These are phyloP conservation scores for Mnemiopsis leidyi DNA, from an alignment of 37 sponge, comb jelly and placozoan species.

Conservation along the genomic window DNA sequence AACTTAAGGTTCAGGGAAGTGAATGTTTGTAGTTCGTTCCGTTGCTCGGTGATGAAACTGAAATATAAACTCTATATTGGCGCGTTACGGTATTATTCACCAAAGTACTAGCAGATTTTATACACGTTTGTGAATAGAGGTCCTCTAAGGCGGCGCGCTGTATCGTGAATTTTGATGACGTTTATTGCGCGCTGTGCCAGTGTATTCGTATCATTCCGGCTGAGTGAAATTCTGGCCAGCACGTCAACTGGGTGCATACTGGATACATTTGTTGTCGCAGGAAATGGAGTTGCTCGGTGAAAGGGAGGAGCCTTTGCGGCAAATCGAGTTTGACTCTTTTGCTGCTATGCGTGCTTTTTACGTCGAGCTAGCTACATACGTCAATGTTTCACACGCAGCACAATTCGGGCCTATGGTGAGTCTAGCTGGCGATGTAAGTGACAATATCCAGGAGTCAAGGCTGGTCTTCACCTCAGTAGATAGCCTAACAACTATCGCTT, in stretches of 20 bases:
- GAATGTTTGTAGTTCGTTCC: too few relatives aligned
- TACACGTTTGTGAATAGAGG: background rate
- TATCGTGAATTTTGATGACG: slow-evolving; percentile 2
- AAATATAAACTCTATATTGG: too few relatives aligned
- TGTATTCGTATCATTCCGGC: background rate
- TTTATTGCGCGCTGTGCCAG: background rate
- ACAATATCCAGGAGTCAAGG: background rate
- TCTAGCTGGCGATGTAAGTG: too few relatives aligned
- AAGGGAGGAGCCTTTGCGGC: background rate
- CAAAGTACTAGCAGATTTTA: slow-evolving; percentile 7
- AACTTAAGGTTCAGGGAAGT: too few relatives aligned
- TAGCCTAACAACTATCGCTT: too few relatives aligned
- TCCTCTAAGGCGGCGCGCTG: background rate
- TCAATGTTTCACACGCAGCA: slow-evolving; percentile 7
- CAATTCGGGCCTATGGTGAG: background rate
- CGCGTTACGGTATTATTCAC: background rate
- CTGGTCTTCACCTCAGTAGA: background rate
- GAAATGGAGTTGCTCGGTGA: slow-evolving; percentile 59
- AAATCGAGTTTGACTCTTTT: background rate
- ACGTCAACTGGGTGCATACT: too few relatives aligned
- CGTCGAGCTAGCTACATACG: slow-evolving; percentile 42
- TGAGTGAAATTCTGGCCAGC: too few relatives aligned
- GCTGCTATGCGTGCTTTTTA: slow-evolving; percentile 59
- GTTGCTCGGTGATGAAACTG: too few relatives aligned
- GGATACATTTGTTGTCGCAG: background rate